Percentiles rank a stretch among this genome's conserved stretches.
Conservation (phyloP, 2,888 invertebrate genomes). For the Hirtodrosophila alboralis region DNA sequence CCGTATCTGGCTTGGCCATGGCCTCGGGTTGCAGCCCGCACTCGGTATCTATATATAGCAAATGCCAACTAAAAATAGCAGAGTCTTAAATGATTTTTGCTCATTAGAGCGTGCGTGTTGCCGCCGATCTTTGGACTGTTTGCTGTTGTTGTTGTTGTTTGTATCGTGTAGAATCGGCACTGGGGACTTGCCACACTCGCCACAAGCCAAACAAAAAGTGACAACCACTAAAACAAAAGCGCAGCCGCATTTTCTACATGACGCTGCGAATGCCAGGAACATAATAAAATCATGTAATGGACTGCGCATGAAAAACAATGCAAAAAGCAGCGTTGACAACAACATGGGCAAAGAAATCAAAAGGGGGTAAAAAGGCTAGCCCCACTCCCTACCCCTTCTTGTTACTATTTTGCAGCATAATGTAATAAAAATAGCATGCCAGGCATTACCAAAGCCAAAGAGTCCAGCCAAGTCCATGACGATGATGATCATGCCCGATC, state of each 20-base stretch:
- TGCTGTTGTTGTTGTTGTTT: conserved; percentile 10
- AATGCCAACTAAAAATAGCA: conserved; percentile 74
- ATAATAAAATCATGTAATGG: conserved; percentile 79
- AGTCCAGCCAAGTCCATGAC: conserved; percentile 58
- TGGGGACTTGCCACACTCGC: conserved; percentile 44
- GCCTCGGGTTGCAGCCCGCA: conserved; percentile 57
- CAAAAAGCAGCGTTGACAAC: conserved; percentile 76
- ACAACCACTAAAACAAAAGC: conserved; percentile 78
- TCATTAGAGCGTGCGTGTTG: conserved; percentile 80
- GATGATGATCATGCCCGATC: conserved; percentile 73
- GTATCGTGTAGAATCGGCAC: conserved; percentile 19
- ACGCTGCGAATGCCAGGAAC: conserved; percentile 78
- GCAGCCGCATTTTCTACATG: conserved; percentile 77
- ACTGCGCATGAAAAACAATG: conserved; percentile 79
- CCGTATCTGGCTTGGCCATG: conserved; percentile 25
- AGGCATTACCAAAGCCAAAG: conserved; percentile 47
- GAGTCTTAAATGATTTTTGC: conserved; percentile 79
- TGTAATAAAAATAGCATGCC: conserved; percentile 79
- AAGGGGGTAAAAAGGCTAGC: not conserved
- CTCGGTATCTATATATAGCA: conserved; percentile 68
- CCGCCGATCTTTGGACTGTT: conserved; percentile 49
- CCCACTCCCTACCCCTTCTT: conserved; percentile 61
- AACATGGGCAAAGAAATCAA: too few species aligned
- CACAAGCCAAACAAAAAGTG: conserved; percentile 74
- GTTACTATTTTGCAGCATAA: conserved; percentile 79